Base-by-base conservation (phyloP, 1,140 invertebrate species). In the Cyclargus thomasi region DNA sequence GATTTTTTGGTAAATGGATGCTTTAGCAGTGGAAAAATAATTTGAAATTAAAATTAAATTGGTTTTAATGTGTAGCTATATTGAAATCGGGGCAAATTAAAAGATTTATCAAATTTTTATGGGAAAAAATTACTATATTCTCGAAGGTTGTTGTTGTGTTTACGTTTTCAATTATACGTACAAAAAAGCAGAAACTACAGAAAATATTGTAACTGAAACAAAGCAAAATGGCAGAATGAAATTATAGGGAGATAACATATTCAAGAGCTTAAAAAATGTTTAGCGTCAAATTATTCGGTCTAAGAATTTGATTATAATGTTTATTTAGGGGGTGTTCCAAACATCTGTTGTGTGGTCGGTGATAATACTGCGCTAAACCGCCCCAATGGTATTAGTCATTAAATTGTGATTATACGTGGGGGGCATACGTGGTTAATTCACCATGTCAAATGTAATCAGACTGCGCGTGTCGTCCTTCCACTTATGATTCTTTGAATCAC, bases 321-420 rank as follows among this genome's bases (percentile, higher is more conserved):
- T 59, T 59, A 20, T 59, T 59, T 59, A 59, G 55, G 20, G 55
- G 71, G 70, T 73, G 72, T 76, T 73, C 69, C 47, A 73, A 70
- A 69, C 76, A 76, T 69, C 74, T 59, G 55, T 21, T 59, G 55
- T 18, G 18, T 22, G 55, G 55, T 59, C 55, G 20, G 69, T 77
- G 76, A 80, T 76, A 81, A 77, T 70, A 65, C 6, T 29, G 53
- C 66, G 67, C 68, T 77, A 68, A 72, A 73, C 78, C 76, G 76
- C 76, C 76, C 69, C 74, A 75, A 80, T 78, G 74, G 74, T 78
- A 78, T 74, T 74, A 74, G 70, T 68, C 68, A 77, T 79, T 77
- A 78, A 71, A 74, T 71, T 64, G 68, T 73, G 72, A 79, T 81
- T 77, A 79, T 65, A 67, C 55, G 20, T 59, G 55, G 55, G 55